Base-by-base conservation (phyloP, 1,140 invertebrate species). In the Whitmania pigra region DNA sequence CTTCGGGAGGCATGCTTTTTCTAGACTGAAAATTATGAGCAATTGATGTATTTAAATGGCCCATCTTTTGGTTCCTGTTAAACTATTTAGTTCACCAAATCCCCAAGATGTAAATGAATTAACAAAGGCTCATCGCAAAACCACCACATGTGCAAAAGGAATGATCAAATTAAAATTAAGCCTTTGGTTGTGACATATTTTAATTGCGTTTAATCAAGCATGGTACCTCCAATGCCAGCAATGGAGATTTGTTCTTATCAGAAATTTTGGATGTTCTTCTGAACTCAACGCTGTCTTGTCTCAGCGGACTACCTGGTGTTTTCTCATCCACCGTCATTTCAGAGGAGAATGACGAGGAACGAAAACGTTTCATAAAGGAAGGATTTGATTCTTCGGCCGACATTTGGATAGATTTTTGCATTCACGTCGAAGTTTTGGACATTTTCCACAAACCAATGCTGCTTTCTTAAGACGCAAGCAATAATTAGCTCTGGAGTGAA, bases 281-380 rank as follows among this genome's bases (percentile, higher is more conserved):
- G 29, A 63, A 63, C 15, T 63, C 57, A 31, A 63, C 57, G 18
- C 57, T 63, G 29, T 63, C 57, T 31, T 63, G 57, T 20, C 57
- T 63, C 22, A 63, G 22, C 20, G 57, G 22, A 63, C 29, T 63
- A 25, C 57, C 57, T 13, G 22, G 29, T 25, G 22, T 63, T n/a
- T 31, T 22, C 13, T 63, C 57, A 31, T 70, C 69, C 2, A 36
- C 13, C n/a, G n/a, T 53, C 31, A 70, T n/a, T 49, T 70, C 69
- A 15, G 69, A 70, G 25, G 69, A 70, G 43, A 70, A 70, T 7
- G 69, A 70, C 31, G 69, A 70, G 11, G 69, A 70, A n/a, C 69
- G 69, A n/a, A 70, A 70, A 53, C 69, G 43, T 49, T 49, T 49
- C 43, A 49, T 4, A 49, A 49, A 49, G 9, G 43, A 49, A 49